phyloP scores from a whole-genome alignment of 2,888 invertebrate genomes.

The Polydrusus pterygomalis region DNA sequence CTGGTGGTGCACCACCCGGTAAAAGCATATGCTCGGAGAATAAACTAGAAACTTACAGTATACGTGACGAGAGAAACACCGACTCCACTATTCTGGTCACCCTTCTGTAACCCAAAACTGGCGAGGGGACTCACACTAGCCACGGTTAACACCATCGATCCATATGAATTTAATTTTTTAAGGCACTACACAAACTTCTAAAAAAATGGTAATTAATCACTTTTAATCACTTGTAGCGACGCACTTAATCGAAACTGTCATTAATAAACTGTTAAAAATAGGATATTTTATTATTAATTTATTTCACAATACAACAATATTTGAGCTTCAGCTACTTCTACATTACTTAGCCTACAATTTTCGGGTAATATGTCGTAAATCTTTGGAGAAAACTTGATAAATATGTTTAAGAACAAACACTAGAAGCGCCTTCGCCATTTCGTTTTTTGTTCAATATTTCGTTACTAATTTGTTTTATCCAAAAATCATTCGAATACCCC shows the following conservation, averaged over 20 bases:
- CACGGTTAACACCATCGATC: constrained; percentile 68
- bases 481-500: too few relatives aligned
- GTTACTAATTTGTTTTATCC: too few relatives aligned
- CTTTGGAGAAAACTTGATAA: too few relatives aligned
- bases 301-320: too few relatives aligned
- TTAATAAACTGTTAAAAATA: constrained; percentile 1
- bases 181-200: constrained; percentile 23
- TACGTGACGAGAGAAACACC: constrained; percentile 66
- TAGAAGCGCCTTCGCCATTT: too few relatives aligned
- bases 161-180: constrained; percentile 51
- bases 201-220: constrained; percentile 17
- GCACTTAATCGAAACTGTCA: not conserved
- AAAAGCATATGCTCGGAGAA: too few relatives aligned
- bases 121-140: constrained; percentile 67
- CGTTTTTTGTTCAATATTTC: too few relatives aligned
- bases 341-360: too few relatives aligned
- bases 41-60: constrained; percentile 63
- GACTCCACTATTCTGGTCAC: constrained; percentile 62
- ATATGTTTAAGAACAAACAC: too few relatives aligned
- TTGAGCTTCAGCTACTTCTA: too few relatives aligned
- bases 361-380: too few relatives aligned
- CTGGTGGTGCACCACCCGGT: too few relatives aligned
- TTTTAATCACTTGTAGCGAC: not conserved
- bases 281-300: not conserved
- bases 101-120: constrained; percentile 66